These are phyloP conservation scores for Mylabris sibirica DNA, from an alignment of 2,888 invertebrate genomes.

Conservation along the genomic window DNA sequence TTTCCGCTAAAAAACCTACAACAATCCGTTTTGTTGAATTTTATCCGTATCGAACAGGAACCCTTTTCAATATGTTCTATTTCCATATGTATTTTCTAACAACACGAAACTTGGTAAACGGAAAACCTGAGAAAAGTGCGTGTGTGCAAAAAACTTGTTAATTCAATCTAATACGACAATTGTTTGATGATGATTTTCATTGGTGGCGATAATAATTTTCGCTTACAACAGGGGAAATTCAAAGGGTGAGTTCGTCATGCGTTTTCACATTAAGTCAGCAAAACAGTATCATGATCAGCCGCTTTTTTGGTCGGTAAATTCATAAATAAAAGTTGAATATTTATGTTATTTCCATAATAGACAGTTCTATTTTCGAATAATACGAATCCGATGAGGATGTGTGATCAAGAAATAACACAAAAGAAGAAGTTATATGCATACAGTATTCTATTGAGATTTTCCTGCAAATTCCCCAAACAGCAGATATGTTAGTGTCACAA, in stretches of 20 bases:
- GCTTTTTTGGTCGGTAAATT: background rate
- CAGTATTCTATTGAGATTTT: background rate
- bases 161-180: background rate
- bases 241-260: background rate
- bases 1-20: too few relatives aligned
- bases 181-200: background rate
- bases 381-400: background rate
- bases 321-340: background rate
- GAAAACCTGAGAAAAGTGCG: background rate
- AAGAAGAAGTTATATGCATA: background rate
- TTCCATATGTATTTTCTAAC: background rate
- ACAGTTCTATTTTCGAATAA: background rate
- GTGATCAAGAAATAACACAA: background rate
- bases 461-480: background rate
- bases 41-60: background rate
- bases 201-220: background rate
- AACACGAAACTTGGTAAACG: background rate
- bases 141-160: background rate
- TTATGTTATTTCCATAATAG: background rate
- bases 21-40: background rate
- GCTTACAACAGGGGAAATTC: background rate
- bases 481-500: background rate
- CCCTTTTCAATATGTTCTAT: background rate
- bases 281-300: background rate
- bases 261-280: background rate